Conservation (phyloP, 1,140 invertebrate genomes). For the Lepidurus arcticus region DNA sequence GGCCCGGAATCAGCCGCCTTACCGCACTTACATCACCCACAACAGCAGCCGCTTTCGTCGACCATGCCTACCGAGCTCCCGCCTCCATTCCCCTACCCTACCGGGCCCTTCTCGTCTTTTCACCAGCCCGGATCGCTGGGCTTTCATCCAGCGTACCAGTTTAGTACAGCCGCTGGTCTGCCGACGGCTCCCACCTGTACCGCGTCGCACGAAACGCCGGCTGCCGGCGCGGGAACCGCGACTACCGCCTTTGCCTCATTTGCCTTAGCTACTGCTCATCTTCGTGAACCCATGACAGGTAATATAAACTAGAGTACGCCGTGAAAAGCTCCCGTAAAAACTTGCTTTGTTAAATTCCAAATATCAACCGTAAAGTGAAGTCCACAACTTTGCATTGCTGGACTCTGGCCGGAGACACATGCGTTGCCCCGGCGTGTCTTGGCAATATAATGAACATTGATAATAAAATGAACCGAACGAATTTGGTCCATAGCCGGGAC, state of each 20-base stretch:
- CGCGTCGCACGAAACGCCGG: not conserved
- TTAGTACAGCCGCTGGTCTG: not conserved
- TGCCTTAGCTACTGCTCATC: constrained; percentile 11
- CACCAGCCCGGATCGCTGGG: not conserved
- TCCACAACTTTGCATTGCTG: too few species aligned
- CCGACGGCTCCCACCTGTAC: not conserved
- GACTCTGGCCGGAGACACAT: too few species aligned
- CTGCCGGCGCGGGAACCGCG: constrained; percentile 8
- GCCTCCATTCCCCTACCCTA: not conserved
- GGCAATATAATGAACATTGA: too few species aligned
- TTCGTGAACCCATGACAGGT: constrained; percentile 6
- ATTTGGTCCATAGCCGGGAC: too few species aligned
- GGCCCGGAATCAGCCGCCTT: not conserved
- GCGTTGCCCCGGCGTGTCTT: too few species aligned
- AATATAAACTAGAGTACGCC: not conserved
- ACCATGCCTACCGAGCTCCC: not conserved
- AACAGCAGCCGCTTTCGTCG: not conserved
- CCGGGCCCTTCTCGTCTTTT: not conserved
- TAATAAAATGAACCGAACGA: too few species aligned
- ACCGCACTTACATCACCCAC: not conserved
- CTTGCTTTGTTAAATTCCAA: too few species aligned
- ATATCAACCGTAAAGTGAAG: too few species aligned
- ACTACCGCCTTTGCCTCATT: not conserved
- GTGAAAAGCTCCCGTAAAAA: not conserved
- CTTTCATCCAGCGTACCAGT: not conserved